Evolutionary conservation across 2,113 vertebrate species (phyloP).

Genomic region (Acinonyx jubatus): DNA sequence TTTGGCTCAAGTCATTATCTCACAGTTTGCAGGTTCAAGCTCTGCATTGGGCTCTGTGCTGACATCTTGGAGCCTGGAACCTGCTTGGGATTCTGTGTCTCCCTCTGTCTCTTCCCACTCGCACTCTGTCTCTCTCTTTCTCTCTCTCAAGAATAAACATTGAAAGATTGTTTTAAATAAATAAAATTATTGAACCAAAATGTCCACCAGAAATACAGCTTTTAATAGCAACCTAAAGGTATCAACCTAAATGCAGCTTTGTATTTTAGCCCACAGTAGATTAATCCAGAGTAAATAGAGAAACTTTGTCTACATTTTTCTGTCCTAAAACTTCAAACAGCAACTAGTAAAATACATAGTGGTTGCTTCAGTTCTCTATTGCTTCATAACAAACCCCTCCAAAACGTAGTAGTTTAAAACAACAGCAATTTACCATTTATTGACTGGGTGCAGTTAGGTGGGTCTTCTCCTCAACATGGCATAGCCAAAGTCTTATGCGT

Average conservation of each 20-base stretch:
- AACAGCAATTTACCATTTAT: not conserved
- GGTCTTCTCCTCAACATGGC: not conserved
- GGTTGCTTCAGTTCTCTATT: not conserved
- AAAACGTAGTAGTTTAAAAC: not conserved
- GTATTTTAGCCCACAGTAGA: not conserved
- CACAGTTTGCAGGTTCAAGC: no score
- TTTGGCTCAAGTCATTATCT: no score
- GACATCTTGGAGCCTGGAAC: no score
- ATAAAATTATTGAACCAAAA: slow-evolving; percentile 1
- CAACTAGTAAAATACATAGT: not conserved
- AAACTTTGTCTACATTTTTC: slow-evolving; percentile 1
- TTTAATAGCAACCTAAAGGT: not conserved
- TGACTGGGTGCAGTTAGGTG: not conserved
- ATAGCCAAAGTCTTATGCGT: not conserved
- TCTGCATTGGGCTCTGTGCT: no score
- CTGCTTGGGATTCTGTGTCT: no score
- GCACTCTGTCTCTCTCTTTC: no score
- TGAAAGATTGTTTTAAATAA: no score
- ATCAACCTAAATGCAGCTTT: not conserved
- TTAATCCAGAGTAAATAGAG: slow-evolving; percentile 26
- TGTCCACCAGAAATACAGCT: not conserved
- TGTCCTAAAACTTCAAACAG: not conserved
- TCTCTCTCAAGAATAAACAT: no score
- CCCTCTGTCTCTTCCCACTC: no score
- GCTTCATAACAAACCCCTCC: not conserved